Conservation (phyloP, 1,140 invertebrate genomes). For the Centruroides vittatus region DNA sequence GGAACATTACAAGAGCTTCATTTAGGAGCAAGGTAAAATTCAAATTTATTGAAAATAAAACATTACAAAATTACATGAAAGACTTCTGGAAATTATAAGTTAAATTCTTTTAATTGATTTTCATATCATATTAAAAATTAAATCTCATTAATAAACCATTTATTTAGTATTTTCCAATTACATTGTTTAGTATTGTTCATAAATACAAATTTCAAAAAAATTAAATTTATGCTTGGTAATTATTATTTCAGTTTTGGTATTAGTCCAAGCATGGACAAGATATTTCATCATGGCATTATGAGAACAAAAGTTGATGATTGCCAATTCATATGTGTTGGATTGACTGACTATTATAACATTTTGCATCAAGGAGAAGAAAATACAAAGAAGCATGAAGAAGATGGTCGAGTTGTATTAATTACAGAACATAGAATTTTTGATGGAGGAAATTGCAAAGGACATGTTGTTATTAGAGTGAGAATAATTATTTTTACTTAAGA, state of each 20-base stretch:
- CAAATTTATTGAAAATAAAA: no score
- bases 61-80: no score
- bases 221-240: no score
- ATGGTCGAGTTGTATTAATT: conserved; percentile 74
- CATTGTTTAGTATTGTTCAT: no score
- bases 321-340: conserved; percentile 97
- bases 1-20: conserved; percentile 67
- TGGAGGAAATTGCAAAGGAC: conserved; percentile 46
- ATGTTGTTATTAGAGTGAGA: conserved; percentile 66
- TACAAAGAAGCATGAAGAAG: conserved; percentile 71
- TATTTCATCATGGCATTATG: conserved; percentile 92
- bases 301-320: conserved; percentile 92
- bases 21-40: conserved; percentile 63
- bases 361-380: conserved; percentile 74
- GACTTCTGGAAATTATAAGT: no score
- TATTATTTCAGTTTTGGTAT: conserved; percentile 58
- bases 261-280: conserved; percentile 84
- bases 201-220: no score
- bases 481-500: conserved; percentile 4
- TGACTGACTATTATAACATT: conserved; percentile 82
- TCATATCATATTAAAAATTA: no score
- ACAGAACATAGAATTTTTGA: conserved; percentile 72
- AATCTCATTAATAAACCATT: no score
- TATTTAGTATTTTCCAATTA: conserved; percentile 17
- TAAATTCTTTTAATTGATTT: no score